These are phyloP conservation scores for Sprattus sprattus DNA, from an alignment of 2,113 vertebrate species.

Conservation along the genomic window DNA sequence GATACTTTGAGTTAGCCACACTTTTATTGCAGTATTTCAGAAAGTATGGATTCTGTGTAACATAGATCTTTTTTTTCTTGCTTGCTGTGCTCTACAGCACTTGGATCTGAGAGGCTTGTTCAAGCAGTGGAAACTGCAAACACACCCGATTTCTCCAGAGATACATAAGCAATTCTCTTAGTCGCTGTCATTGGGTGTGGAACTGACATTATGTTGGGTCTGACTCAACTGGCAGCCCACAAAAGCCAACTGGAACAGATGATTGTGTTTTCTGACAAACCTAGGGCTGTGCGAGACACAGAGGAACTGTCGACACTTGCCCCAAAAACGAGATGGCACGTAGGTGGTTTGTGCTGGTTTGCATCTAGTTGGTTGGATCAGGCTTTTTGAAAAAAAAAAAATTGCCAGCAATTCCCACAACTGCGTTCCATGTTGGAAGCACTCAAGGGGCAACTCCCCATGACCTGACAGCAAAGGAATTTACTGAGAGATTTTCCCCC, in stretches of 20 bases:
- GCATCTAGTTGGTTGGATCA: not conserved
- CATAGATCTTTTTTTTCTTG: not conserved
- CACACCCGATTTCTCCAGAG: not conserved
- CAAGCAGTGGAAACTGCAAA: constrained; percentile 16
- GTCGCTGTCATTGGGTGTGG: constrained; percentile 8
- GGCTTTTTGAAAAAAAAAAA: not conserved
- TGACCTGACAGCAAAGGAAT: not conserved
- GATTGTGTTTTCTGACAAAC: not conserved
- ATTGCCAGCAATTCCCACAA: not conserved
- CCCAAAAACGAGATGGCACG: not conserved
- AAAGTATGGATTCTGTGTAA: not conserved
- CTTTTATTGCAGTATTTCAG: not conserved
- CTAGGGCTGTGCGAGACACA: not conserved
- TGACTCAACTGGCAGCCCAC: not conserved
- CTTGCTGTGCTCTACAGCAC: not conserved
- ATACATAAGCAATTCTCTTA: not conserved
- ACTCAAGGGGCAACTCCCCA: not conserved
- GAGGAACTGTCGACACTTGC: not conserved
- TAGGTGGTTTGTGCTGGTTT: not conserved
- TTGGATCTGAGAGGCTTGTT: constrained; percentile 8
- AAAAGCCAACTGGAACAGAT: not conserved
- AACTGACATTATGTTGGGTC: not conserved
- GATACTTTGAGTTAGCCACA: constrained; percentile 12
- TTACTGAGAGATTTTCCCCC: not conserved
- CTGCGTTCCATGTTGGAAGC: not conserved